Percentiles rank a stretch among this genome's conserved stretches.
These are phyloP conservation scores for Amphiprion ocellaris DNA, from an alignment of 2,113 vertebrate species.

Conservation along the genomic window DNA sequence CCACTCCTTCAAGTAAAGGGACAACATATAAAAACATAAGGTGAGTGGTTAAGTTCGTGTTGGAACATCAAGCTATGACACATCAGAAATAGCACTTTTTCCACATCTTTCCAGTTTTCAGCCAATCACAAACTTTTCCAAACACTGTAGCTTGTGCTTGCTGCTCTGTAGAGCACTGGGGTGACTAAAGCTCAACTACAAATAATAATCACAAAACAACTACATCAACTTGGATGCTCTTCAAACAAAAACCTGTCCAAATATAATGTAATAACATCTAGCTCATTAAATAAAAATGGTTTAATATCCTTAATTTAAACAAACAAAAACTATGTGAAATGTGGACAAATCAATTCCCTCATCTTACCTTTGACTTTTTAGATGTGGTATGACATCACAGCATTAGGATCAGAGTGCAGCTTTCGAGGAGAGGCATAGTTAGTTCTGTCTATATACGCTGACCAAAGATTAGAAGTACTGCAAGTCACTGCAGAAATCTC, in stretches of 20 bases:
- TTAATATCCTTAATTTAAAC: conserved; percentile 32
- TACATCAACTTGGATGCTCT: conserved; percentile 7
- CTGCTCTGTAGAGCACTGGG: conserved; percentile 3
- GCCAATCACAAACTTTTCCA: conserved; percentile 3
- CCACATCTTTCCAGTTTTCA: conserved; percentile 21
- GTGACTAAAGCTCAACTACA: conserved; percentile 1
- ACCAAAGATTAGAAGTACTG: neutral
- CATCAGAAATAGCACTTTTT: conserved; percentile 22
- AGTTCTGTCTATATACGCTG: conserved; percentile 41
- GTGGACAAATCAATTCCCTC: conserved; percentile 55
- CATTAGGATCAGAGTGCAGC: conserved; percentile 33
- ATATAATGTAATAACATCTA: conserved; percentile 19
- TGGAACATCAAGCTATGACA: conserved; percentile 27
- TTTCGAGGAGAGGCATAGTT: conserved; percentile 30
- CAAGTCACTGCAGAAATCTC: no score
- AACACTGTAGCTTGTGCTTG: conserved; percentile 43
- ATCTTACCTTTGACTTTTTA: conserved; percentile 40
- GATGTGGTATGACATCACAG: conserved; percentile 45
- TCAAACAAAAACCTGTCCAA: conserved; percentile 37
- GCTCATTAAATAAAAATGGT: conserved; percentile 10
- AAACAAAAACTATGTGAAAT: conserved; percentile 28
- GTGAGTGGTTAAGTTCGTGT: conserved; percentile 26
- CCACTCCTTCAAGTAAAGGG: conserved; percentile 69
- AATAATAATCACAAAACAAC: conserved; percentile 5
- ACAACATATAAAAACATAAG: conserved; percentile 27